phyloP scores from a whole-genome alignment of 1,140 invertebrate genomes.

The Streblospio benedicti region DNA sequence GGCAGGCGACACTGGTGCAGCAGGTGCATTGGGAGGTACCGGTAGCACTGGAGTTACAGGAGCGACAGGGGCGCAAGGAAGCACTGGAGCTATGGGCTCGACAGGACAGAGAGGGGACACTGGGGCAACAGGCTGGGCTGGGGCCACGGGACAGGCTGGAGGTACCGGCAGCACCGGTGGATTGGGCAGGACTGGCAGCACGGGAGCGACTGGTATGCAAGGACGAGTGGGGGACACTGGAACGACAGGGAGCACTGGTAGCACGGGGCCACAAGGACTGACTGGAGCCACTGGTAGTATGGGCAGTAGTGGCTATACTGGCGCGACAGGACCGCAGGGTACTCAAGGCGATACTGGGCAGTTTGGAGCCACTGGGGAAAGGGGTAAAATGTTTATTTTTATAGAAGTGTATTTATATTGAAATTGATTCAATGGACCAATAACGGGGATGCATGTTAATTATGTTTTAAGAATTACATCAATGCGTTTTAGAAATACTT shows the following conservation, averaged over 20 bases:
- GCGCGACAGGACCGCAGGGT: no score
- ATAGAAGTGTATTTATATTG: no score
- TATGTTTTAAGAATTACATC: no score
- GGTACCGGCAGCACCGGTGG: conserved; percentile 51
- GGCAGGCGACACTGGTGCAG: background rate
- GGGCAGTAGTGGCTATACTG: conserved; percentile 8
- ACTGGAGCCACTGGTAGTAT: conserved; percentile 8
- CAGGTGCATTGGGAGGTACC: background rate
- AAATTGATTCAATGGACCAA: no score
- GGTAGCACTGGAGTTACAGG: conserved; percentile 4
- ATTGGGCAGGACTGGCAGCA: conserved; percentile 55
- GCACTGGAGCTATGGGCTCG: conserved; percentile 3
- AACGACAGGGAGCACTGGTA: conserved; percentile 33
- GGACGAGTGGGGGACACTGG: conserved; percentile 53
- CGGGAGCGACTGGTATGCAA: conserved; percentile 7
- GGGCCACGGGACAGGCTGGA: conserved; percentile 10
- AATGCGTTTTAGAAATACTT: no score
- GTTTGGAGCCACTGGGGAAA: no score
- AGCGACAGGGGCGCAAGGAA: background rate
- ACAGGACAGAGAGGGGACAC: background rate
- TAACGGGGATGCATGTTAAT: no score
- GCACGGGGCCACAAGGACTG: conserved; percentile 2
- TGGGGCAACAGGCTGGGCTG: background rate
- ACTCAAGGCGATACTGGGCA: no score
- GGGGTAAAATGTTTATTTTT: no score